These are phyloP conservation scores for Chlorodrepanis virens DNA, from an alignment of 2,113 vertebrate species.

Conservation along the genomic window DNA sequence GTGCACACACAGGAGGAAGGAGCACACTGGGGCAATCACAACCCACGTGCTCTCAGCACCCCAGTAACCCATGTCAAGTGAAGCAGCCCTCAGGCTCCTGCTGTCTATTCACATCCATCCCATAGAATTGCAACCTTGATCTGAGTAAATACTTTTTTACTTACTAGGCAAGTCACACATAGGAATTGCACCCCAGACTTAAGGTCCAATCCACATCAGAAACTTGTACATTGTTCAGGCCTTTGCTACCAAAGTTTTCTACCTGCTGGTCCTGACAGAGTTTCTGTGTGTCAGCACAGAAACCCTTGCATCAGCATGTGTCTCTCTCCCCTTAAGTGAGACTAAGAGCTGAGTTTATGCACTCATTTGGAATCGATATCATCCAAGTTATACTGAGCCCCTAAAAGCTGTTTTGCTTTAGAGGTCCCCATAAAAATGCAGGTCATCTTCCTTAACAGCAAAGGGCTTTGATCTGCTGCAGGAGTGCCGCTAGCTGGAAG, in stretches of 20 bases:
- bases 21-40: fast-evolving
- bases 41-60: not conserved
- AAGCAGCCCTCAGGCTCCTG: not conserved
- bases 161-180: not conserved
- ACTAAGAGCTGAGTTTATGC: not conserved
- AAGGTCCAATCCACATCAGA: not conserved
- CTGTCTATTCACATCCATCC: not conserved
- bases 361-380: not conserved
- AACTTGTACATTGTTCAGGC: fast-evolving
- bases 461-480: not conserved
- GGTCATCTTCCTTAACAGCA: not conserved
- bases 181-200: not conserved
- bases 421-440: not conserved
- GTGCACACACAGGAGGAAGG: fast-evolving
- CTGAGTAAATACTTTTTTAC: not conserved
- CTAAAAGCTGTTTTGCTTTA: not conserved
- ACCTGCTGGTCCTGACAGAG: not conserved
- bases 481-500: not conserved
- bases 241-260: not conserved
- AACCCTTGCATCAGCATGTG: not conserved
- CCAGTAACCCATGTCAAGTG: fast-evolving
- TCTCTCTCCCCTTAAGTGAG: not conserved
- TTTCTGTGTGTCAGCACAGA: not conserved
- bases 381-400: not conserved
- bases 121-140: not conserved